phyloP scores from a whole-genome alignment of 2,113 vertebrate genomes.

The Oreotrochilus melanogaster region DNA sequence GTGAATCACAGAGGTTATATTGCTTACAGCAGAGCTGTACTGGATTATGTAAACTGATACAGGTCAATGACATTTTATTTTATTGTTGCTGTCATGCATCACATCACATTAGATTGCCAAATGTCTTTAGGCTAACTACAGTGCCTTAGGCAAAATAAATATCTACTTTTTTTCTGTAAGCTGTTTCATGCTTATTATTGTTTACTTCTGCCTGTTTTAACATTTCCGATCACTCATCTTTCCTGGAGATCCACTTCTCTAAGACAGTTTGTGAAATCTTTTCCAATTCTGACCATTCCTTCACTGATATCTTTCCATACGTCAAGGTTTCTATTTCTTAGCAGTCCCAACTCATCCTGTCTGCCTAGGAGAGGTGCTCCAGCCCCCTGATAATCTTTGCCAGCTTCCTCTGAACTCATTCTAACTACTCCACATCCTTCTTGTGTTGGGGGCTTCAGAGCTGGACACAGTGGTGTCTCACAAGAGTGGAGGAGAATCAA shows the following conservation, averaged over 20 bases:
- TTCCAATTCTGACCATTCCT: neutral
- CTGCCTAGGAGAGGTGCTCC: no score
- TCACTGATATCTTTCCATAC: neutral
- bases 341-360: no score
- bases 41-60: neutral
- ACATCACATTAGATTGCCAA: neutral
- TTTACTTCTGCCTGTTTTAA: neutral
- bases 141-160: neutral
- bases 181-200: neutral
- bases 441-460: no score
- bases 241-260: neutral
- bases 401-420: no score
- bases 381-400: no score
- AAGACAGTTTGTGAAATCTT: neutral
- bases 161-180: neutral
- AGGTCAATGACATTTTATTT: neutral
- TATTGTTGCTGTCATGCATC: neutral
- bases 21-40: neutral
- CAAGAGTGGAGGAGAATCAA: no score
- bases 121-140: neutral
- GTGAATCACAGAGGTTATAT: neutral
- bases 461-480: no score
- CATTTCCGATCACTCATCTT: neutral
- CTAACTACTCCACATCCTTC: no score
- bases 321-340: neutral